These are phyloP conservation scores for Suncus etruscus DNA, from an alignment of 2,113 vertebrate species.

Conservation along the genomic window DNA sequence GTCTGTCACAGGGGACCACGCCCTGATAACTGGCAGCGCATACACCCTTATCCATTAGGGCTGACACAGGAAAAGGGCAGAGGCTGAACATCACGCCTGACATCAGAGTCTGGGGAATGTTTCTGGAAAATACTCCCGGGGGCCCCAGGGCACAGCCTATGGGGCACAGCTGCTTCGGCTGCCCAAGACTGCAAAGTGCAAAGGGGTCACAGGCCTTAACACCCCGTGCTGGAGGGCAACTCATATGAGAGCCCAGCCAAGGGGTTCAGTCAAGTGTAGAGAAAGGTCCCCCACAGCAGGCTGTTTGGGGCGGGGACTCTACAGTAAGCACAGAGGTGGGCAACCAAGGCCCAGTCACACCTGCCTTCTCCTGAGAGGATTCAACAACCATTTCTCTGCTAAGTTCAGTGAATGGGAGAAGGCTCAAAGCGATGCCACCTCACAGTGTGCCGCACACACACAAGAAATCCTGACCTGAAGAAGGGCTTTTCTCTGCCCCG, in stretches of 20 bases:
- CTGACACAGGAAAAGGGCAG: conserved; percentile 79
- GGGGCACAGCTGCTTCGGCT: conserved; percentile 54
- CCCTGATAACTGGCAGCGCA: conserved; percentile 87
- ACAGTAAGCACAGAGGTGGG: background rate
- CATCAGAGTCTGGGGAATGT: conserved; percentile 69
- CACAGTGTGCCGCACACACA: background rate
- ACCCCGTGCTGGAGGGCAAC: background rate
- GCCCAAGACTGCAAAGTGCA: background rate
- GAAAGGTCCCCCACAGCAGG: too few relatives aligned
- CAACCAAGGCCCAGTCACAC: background rate
- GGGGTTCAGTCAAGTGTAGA: too few relatives aligned
- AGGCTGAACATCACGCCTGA: conserved; percentile 59
- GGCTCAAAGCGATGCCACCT: background rate
- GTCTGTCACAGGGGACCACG: conserved; percentile 83
- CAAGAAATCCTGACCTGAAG: background rate
- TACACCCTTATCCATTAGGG: conserved; percentile 84
- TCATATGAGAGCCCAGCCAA: background rate
- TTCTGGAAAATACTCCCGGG: conserved; percentile 70
- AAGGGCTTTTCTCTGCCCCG: too few relatives aligned
- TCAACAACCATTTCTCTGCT: background rate
- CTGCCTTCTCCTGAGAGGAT: background rate
- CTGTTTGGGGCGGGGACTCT: background rate
- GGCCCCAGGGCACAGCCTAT: background rate
- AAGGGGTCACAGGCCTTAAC: background rate
- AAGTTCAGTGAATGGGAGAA: conserved; percentile 14